A percentile compares a stretch with the other conserved stretches of the same genome.
Evolutionary conservation across 37 sponge, comb jelly and placozoan species (phyloP).

Genomic region (Eunapius fragilis): DNA sequence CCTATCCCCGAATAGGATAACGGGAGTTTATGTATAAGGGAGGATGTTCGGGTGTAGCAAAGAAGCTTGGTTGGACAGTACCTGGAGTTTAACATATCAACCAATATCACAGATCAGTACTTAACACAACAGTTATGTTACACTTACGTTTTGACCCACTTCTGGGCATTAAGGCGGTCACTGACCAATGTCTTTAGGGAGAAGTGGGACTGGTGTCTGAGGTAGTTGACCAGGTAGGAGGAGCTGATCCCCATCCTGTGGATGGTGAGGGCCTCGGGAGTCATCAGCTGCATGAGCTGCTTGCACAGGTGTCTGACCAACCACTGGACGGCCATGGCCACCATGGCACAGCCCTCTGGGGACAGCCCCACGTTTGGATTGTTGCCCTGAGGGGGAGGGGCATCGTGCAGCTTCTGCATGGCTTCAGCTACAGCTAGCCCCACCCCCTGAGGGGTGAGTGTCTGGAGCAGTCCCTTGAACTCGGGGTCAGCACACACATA

Average conservation of each 20-base stretch:
- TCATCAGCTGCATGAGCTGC: slow-evolving; percentile 77
- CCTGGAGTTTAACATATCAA: neutral
- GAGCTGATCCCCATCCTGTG: slow-evolving; percentile 51
- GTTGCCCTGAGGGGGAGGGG: neutral
- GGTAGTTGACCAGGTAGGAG: slow-evolving; percentile 73
- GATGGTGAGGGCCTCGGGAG: slow-evolving; percentile 69
- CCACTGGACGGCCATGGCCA: slow-evolving; percentile 62
- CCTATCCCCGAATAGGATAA: slow-evolving; percentile 12
- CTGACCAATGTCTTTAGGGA: slow-evolving; percentile 64
- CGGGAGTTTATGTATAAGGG: slow-evolving; percentile 73
- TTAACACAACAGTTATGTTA: neutral
- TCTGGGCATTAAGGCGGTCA: slow-evolving; percentile 6
- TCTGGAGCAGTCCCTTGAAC: slow-evolving; percentile 39
- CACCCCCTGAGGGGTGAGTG: slow-evolving; percentile 23
- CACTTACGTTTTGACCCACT: neutral
- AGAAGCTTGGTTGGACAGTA: slow-evolving; percentile 59
- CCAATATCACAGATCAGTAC: neutral
- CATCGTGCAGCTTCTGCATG: slow-evolving; percentile 10
- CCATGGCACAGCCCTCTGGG: slow-evolving; percentile 36
- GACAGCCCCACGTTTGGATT: neutral
- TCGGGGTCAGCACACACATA: slow-evolving; percentile 36
- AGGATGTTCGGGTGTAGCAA: slow-evolving; percentile 76
- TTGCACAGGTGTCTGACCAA: slow-evolving; percentile 57
- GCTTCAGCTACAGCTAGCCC: slow-evolving; percentile 32
- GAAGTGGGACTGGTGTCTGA: slow-evolving; percentile 84